Conservation (phyloP, 2,797 vertebrate genomes). For the Schizothorax lantsangensis region DNA sequence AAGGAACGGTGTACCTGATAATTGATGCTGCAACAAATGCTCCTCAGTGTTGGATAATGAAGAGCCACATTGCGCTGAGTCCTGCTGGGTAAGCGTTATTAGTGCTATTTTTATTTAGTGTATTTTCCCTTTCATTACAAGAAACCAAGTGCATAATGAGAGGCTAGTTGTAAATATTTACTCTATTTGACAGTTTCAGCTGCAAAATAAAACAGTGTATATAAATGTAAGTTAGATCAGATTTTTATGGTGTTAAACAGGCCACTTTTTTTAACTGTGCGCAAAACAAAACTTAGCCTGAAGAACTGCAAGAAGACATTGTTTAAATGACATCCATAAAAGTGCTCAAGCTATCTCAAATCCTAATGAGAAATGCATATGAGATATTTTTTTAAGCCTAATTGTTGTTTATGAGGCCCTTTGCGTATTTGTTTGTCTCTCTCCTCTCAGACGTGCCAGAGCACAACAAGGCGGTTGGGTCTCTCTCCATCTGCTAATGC, state of each 20-base stretch:
- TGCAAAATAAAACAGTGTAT: slow-evolving; percentile 57
- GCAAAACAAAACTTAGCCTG: neutral
- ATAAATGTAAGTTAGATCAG: slow-evolving; percentile 51
- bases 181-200: slow-evolving; percentile 44
- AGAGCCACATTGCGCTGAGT: slow-evolving; percentile 49
- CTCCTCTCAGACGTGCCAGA: slow-evolving; percentile 44
- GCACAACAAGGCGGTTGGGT: slow-evolving; percentile 48
- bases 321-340: neutral
- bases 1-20: slow-evolving; percentile 48
- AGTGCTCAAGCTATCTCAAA: slow-evolving; percentile 1
- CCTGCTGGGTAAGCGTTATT: slow-evolving; percentile 47
- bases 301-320: neutral
- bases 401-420: slow-evolving; percentile 56
- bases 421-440: slow-evolving; percentile 55
- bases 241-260: neutral
- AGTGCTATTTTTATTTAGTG: slow-evolving; percentile 43
- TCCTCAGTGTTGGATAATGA: slow-evolving; percentile 56
- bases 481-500: slow-evolving; percentile 66
- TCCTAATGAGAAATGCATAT: slow-evolving; percentile 31
- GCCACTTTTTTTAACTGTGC: neutral
- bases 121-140: neutral
- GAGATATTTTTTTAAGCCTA: slow-evolving; percentile 3
- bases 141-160: slow-evolving; percentile 18
- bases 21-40: slow-evolving; percentile 45
- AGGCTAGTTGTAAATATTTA: slow-evolving; percentile 51